A percentile compares a stretch with the other conserved stretches of the same genome.
These are phyloP conservation scores for Phycodurus eques DNA, from an alignment of 2,113 vertebrate genomes.

Conservation along the genomic window DNA sequence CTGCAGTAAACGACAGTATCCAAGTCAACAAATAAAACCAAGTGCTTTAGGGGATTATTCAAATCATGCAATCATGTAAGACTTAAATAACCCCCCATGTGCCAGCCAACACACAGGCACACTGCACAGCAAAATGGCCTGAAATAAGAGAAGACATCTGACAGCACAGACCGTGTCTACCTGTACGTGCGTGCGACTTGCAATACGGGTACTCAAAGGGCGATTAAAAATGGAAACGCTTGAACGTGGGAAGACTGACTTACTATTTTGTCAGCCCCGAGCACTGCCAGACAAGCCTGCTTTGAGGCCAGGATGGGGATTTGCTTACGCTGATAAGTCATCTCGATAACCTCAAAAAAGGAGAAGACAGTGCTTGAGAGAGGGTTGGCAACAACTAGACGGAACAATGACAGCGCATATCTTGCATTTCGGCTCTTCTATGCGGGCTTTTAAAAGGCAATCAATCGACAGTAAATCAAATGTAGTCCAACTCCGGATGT, in stretches of 20 bases:
- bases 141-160: conserved; percentile 26
- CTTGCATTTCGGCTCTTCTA: not conserved
- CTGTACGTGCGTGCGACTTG: not conserved
- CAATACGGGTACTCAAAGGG: conserved; percentile 12
- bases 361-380: conserved; percentile 13
- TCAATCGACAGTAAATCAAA: not conserved
- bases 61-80: not conserved
- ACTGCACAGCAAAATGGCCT: conserved; percentile 1
- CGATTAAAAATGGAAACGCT: conserved; percentile 59
- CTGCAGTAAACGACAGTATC: too few species aligned
- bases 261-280: conserved; percentile 45
- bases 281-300: conserved; percentile 6
- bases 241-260: conserved; percentile 35
- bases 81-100: not conserved
- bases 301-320: conserved; percentile 7
- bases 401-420: not conserved
- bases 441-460: not conserved
- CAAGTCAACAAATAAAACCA: too few species aligned
- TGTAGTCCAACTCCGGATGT: too few species aligned
- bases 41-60: too few species aligned
- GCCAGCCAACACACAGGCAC: conserved; percentile 3
- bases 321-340: conserved; percentile 21
- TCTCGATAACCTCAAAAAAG: conserved; percentile 32
- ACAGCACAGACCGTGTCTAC: not conserved
- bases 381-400: conserved; percentile 11